These are phyloP conservation scores for Odontamblyopus rebecca DNA, from an alignment of 2,797 vertebrate genomes.

Conservation along the genomic window DNA sequence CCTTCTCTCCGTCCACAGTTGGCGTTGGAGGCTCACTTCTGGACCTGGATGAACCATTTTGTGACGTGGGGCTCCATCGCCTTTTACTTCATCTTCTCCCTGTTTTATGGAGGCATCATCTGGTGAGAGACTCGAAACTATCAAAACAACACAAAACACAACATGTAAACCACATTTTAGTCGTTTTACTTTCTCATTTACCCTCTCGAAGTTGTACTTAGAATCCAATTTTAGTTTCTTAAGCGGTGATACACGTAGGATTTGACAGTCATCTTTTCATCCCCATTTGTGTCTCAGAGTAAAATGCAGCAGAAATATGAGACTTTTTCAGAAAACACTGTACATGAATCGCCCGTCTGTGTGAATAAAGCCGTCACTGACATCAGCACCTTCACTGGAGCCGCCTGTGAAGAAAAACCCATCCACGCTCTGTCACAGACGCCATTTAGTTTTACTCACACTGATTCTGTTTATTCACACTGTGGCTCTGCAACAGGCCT, in stretches of 20 bases:
- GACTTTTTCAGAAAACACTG: too few relatives aligned
- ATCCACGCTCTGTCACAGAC: neutral
- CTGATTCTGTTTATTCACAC: neutral
- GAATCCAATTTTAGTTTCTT: too few relatives aligned
- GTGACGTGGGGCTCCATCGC: slow-evolving; percentile 98
- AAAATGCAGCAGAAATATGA: too few relatives aligned
- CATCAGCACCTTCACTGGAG: neutral
- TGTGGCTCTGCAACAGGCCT: neutral
- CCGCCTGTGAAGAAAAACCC: neutral
- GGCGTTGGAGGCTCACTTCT: slow-evolving; percentile 96
- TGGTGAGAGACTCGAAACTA: slow-evolving; percentile 78
- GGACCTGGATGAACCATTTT: slow-evolving; percentile 99
- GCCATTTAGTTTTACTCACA: neutral
- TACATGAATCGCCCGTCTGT: neutral
- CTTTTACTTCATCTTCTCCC: slow-evolving; percentile 98
- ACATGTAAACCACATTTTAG: neutral
- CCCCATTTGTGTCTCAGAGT: too few relatives aligned
- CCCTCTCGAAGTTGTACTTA: too few relatives aligned
- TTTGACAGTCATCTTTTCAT: too few relatives aligned
- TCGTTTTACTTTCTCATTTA: too few relatives aligned
- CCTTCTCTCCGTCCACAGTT: slow-evolving; percentile 72
- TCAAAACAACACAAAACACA: too few relatives aligned
- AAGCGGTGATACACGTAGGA: too few relatives aligned
- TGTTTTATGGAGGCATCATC: slow-evolving; percentile 97
- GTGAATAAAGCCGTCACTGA: neutral